Evolutionary conservation across 1,140 invertebrate genomes (phyloP).

Genomic region (Drosophila ambigua): DNA sequence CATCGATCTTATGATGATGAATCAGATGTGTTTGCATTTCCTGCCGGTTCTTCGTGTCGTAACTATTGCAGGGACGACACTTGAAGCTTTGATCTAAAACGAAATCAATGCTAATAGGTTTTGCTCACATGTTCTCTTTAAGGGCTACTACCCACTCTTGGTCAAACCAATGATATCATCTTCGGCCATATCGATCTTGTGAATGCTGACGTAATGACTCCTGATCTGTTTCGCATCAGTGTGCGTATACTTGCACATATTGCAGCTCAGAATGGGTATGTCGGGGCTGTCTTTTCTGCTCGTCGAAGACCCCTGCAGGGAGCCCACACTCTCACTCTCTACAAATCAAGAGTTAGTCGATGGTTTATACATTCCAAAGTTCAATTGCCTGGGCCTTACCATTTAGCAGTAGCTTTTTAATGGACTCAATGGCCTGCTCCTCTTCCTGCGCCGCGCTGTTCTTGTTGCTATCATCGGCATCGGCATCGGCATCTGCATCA

Average conservation of each 20-base stretch:
- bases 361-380: too few relatives aligned
- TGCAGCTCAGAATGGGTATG: conserved; percentile 64
- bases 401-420: conserved; percentile 30
- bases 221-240: conserved; percentile 63
- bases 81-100: conserved; percentile 69
- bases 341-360: neutral
- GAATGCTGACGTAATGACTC: conserved; percentile 62
- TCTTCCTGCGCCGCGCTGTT: conserved; percentile 10
- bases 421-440: conserved; percentile 39
- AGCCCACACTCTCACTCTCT: neutral
- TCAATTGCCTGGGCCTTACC: conserved; percentile 16
- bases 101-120: neutral
- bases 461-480: conserved; percentile 13
- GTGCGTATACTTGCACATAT: conserved; percentile 61
- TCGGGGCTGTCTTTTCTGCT: conserved; percentile 24
- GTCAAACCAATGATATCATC: conserved; percentile 70
- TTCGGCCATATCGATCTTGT: conserved; percentile 60
- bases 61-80: conserved; percentile 67
- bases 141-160: conserved; percentile 41
- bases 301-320: neutral
- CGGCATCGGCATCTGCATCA: too few relatives aligned
- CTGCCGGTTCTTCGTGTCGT: conserved; percentile 50
- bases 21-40: conserved; percentile 71
- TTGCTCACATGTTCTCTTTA: too few relatives aligned
- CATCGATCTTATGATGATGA: conserved; percentile 67